These are phyloP conservation scores for Zygogramma bicolorata DNA, from an alignment of 2,888 invertebrate genomes.

Conservation along the genomic window DNA sequence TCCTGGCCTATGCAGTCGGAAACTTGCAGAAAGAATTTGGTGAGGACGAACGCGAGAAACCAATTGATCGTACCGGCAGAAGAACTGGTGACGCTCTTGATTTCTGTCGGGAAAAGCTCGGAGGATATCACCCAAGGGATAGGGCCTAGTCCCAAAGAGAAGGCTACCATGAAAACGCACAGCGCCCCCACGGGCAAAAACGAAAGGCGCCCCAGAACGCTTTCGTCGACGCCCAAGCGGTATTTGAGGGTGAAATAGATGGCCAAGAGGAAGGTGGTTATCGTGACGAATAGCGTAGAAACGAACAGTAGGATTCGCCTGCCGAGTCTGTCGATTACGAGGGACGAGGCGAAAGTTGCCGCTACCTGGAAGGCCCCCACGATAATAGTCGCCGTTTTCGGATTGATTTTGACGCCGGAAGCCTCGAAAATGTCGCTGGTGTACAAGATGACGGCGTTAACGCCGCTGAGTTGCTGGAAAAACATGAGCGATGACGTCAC, in stretches of 20 bases:
- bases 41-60: constrained; percentile 84
- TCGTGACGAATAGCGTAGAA: constrained; percentile 78
- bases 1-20: constrained; percentile 71
- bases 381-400: constrained; percentile 78
- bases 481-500: constrained; percentile 87
- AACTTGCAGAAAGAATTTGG: constrained; percentile 77
- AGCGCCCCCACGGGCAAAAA: constrained; percentile 83
- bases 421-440: constrained; percentile 79
- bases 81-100: constrained; percentile 82
- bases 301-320: constrained; percentile 80
- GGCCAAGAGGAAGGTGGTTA: constrained; percentile 79
- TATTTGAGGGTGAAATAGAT: constrained; percentile 74
- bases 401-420: constrained; percentile 72
- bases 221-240: constrained; percentile 59
- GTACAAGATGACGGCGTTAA: constrained; percentile 88
- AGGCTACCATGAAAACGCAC: constrained; percentile 82
- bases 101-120: constrained; percentile 84
- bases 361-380: constrained; percentile 87
- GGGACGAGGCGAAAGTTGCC: constrained; percentile 79
- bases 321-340: constrained; percentile 85
- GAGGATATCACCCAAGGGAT: constrained; percentile 90
- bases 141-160: constrained; percentile 86
- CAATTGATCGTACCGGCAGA: constrained; percentile 87
- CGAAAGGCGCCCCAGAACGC: constrained; percentile 70
- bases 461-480: constrained; percentile 89